A percentile compares a stretch with the other conserved stretches of the same genome.
Conservation (phyloP, 2,888 invertebrate genomes). For the Polietes domitor region DNA sequence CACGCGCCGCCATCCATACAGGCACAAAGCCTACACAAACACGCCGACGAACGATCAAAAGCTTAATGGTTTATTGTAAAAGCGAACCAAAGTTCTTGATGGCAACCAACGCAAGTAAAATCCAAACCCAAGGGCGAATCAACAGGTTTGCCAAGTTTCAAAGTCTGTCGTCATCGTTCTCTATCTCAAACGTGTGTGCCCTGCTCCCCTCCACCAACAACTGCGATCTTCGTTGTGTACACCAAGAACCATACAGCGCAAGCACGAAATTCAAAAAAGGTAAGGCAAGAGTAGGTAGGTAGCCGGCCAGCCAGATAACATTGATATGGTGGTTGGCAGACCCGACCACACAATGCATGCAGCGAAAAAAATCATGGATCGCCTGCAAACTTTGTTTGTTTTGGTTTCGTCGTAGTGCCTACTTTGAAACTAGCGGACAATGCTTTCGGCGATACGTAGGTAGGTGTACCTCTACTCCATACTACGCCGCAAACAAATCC, state of each 20-base stretch:
- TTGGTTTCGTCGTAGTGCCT: neutral
- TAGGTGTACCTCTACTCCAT: no score
- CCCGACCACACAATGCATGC: neutral
- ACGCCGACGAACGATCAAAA: neutral
- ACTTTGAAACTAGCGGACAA: neutral
- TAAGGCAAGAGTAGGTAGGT: neutral
- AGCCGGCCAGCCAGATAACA: neutral
- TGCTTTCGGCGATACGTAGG: neutral
- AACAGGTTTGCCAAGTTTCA: neutral
- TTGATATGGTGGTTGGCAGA: neutral
- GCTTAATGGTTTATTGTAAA: neutral
- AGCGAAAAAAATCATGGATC: no score
- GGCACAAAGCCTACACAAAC: neutral
- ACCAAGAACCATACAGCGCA: neutral
- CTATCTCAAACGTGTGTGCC: neutral
- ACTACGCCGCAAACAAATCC: neutral
- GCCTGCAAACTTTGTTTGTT: no score
- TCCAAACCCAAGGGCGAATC: neutral
- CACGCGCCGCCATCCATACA: neutral
- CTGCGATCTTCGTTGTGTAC: neutral
- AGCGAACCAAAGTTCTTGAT: neutral
- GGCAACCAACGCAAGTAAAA: neutral
- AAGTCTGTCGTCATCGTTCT: neutral
- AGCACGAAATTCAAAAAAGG: neutral
- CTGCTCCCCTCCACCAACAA: neutral